phyloP scores from a whole-genome alignment of 2,113 vertebrate genomes.

The Tiliqua scincoides region DNA sequence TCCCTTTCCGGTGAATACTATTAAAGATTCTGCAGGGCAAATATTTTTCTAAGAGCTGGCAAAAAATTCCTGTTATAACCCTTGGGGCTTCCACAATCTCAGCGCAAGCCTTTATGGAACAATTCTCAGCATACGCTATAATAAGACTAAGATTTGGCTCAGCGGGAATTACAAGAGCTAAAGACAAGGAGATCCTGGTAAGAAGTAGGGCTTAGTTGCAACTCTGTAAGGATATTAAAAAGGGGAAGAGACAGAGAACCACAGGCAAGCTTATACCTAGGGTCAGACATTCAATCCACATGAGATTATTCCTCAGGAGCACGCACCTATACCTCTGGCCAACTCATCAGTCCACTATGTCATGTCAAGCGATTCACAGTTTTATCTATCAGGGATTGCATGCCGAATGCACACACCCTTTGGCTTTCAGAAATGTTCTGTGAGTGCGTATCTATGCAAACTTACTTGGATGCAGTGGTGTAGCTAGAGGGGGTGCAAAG shows the following conservation, averaged over 20 bases:
- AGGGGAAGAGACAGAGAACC: neutral
- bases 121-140: neutral
- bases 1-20: neutral
- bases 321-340: neutral
- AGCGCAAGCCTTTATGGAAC: neutral
- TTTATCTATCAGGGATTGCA: no score
- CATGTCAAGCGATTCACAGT: neutral
- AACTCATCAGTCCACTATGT: neutral
- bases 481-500: no score
- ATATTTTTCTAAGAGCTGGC: neutral
- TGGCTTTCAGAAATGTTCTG: no score
- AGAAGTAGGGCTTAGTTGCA: neutral
- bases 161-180: neutral
- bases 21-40: neutral
- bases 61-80: neutral
- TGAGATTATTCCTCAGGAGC: neutral
- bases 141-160: neutral
- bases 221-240: neutral
- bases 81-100: neutral
- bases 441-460: no score
- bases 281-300: neutral
- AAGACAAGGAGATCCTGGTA: neutral
- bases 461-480: no score
- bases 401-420: no score
- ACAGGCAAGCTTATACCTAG: neutral